phyloP scores from a whole-genome alignment of 2,113 vertebrate genomes.

The Ceuthmochares aereus region DNA sequence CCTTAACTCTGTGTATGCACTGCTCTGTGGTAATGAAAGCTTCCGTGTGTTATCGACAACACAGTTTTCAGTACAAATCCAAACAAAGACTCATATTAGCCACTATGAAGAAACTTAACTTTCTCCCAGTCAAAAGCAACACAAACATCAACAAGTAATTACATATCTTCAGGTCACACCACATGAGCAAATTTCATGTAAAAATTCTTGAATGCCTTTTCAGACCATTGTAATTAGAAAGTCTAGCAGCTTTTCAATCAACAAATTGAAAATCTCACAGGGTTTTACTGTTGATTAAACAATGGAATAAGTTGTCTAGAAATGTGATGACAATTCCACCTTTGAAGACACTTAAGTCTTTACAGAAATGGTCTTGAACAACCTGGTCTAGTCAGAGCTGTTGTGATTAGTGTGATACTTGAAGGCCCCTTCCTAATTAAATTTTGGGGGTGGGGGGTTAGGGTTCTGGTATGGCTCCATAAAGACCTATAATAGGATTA shows the following conservation, averaged over 20 bases:
- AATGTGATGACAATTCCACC: background rate
- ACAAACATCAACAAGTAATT: background rate
- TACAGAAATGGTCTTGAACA: background rate
- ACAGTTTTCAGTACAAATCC: no score
- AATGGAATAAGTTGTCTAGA: background rate
- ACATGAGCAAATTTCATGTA: background rate
- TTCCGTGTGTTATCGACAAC: no score
- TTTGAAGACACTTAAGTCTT: background rate
- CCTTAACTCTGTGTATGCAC: no score
- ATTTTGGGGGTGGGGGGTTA: fast-evolving
- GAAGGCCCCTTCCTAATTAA: background rate
- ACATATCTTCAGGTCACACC: background rate
- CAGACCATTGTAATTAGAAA: background rate
- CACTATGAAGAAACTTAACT: no score
- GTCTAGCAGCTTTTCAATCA: background rate
- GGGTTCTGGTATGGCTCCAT: background rate
- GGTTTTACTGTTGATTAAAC: background rate
- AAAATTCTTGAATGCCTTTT: background rate
- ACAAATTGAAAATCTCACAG: background rate
- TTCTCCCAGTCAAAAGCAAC: no score
- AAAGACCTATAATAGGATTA: background rate
- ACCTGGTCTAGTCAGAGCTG: background rate
- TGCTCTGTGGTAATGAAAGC: no score
- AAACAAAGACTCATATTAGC: no score
- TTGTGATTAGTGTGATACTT: background rate